phyloP scores from a whole-genome alignment of 2,797 vertebrate species.

The Oreochromis mossambicus region DNA sequence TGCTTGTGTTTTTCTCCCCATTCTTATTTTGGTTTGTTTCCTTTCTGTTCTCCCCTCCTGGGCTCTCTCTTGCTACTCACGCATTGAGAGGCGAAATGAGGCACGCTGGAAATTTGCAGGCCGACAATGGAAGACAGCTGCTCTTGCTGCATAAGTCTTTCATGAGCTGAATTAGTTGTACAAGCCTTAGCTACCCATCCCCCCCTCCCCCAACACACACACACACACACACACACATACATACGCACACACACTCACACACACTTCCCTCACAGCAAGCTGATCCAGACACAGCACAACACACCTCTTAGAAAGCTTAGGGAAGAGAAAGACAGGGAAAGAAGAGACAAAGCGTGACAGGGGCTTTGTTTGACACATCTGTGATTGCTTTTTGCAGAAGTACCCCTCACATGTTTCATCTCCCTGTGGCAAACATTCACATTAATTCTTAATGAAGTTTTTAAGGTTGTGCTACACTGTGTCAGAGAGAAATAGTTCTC shows the following conservation, averaged over 20 bases:
- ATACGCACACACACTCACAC: not conserved
- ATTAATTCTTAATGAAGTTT: constrained; percentile 17
- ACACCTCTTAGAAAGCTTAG: constrained; percentile 65
- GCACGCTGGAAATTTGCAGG: constrained; percentile 78
- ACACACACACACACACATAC: not conserved
- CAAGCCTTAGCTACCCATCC: constrained; percentile 65
- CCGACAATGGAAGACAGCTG: constrained; percentile 85
- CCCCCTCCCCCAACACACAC: constrained; percentile 39
- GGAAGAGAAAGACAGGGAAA: constrained; percentile 18
- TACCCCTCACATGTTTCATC: constrained; percentile 26
- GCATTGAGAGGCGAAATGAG: constrained; percentile 76
- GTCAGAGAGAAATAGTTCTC: not conserved
- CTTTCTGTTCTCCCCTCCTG: constrained; percentile 36
- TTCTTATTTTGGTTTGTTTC: constrained; percentile 53
- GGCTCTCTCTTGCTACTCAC: constrained; percentile 65
- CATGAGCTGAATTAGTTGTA: constrained; percentile 81
- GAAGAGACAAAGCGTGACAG: constrained; percentile 60
- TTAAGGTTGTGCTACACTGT: not conserved
- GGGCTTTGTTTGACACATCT: constrained; percentile 72
- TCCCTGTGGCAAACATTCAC: constrained; percentile 8
- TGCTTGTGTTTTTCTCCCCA: not conserved
- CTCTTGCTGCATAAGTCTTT: constrained; percentile 77
- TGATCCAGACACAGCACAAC: constrained; percentile 63
- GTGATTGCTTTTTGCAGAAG: constrained; percentile 54
- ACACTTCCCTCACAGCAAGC: constrained; percentile 45